These are phyloP conservation scores for Sturnira hondurensis DNA, from an alignment of 2,113 vertebrate species.

Conservation along the genomic window DNA sequence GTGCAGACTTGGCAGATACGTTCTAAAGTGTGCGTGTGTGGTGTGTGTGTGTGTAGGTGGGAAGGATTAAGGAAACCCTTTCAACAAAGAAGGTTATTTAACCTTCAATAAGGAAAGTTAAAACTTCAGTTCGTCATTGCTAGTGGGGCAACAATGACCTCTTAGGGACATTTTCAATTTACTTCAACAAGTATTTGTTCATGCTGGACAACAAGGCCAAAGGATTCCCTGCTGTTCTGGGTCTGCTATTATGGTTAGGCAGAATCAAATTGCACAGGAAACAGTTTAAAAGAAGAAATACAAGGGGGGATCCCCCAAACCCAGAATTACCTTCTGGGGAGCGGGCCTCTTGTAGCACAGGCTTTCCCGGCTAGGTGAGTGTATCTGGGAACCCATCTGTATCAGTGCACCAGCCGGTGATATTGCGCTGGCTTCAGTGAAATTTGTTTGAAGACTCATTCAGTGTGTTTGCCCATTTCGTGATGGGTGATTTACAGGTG, in stretches of 20 bases:
- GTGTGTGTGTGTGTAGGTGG: background rate
- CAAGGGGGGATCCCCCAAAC: background rate
- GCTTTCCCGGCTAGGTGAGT: no score
- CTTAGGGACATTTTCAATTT: background rate
- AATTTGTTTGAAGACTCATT: no score
- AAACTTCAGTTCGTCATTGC: background rate
- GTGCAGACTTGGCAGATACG: background rate
- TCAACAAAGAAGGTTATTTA: background rate
- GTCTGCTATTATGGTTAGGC: background rate
- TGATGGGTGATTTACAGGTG: no score
- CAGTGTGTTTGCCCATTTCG: no score
- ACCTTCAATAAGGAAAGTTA: background rate
- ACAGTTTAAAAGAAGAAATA: background rate
- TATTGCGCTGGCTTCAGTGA: no score
- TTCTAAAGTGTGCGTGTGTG: background rate
- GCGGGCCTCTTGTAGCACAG: no score
- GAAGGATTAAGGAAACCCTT: background rate
- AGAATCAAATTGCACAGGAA: background rate
- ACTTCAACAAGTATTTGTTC: constrained; percentile 13
- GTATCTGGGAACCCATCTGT: no score
- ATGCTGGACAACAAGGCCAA: background rate
- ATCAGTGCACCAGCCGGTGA: no score
- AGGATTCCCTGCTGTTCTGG: background rate
- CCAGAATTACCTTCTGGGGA: background rate
- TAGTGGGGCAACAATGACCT: background rate